phyloP scores from a whole-genome alignment of 2,888 invertebrate species.

The Hypena proboscidalis region DNA sequence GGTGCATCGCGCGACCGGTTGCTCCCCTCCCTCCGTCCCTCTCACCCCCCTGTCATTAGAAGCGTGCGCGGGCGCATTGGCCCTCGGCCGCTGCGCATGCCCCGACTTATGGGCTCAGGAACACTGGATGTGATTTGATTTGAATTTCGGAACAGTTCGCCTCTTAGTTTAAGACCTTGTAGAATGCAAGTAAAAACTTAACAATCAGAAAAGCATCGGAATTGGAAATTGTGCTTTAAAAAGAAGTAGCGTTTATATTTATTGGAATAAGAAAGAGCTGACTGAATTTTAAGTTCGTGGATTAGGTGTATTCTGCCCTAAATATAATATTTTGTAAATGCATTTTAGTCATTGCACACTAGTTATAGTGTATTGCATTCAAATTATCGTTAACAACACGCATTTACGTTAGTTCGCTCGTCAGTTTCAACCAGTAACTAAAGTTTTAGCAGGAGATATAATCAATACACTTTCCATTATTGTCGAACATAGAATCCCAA shows the following conservation, averaged over 20 bases:
- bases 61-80: conserved; percentile 82
- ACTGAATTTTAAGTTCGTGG: conserved; percentile 13
- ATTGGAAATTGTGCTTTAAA: conserved; percentile 27
- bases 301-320: background rate
- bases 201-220: conserved; percentile 33
- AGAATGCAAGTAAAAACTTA: conserved; percentile 41
- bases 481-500: conserved; percentile 14
- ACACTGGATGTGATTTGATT: conserved; percentile 63
- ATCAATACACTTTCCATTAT: background rate
- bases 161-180: conserved; percentile 34
- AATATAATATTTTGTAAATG: too few relatives aligned
- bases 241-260: conserved; percentile 24
- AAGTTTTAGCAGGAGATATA: too few relatives aligned
- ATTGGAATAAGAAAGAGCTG: conserved; percentile 21
- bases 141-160: conserved; percentile 47
- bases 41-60: conserved; percentile 74
- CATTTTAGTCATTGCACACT: too few relatives aligned
- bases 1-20: conserved; percentile 66
- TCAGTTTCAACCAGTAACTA: too few relatives aligned
- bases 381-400: too few relatives aligned
- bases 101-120: conserved; percentile 59
- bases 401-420: too few relatives aligned
- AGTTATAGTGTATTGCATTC: too few relatives aligned
- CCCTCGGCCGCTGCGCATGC: conserved; percentile 68
- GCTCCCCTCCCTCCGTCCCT: conserved; percentile 52